Conservation (phyloP, 2,113 vertebrate species). For the Centrocercus urophasianus region DNA sequence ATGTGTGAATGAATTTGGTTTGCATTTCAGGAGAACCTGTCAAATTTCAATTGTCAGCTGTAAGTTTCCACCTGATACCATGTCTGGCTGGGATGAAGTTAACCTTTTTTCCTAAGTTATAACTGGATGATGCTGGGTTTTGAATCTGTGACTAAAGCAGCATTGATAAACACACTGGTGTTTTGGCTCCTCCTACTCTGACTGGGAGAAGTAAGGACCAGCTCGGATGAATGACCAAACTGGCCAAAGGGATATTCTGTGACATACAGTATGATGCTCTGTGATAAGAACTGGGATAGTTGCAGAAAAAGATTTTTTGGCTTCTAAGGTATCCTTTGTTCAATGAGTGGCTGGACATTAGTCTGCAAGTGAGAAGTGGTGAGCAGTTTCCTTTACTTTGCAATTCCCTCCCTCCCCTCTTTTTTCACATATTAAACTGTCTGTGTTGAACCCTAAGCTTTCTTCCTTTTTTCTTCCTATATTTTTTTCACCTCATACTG, state of each 20-base stretch:
- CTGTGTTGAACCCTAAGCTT: background rate
- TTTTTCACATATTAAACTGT: background rate
- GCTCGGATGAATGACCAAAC: background rate
- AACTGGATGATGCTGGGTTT: background rate
- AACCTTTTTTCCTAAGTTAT: background rate
- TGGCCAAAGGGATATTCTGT: background rate
- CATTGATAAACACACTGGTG: background rate
- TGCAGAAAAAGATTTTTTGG: background rate
- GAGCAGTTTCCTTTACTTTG: background rate
- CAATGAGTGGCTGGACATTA: background rate
- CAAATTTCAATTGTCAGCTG: background rate
- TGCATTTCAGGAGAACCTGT: background rate
- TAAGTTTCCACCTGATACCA: background rate
- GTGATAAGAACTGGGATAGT: background rate
- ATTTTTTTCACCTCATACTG: background rate
- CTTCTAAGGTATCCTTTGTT: background rate
- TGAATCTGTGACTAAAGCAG: background rate
- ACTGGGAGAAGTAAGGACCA: background rate
- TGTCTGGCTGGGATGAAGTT: background rate
- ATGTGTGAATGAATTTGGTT: background rate
- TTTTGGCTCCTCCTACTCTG: background rate
- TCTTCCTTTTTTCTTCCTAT: background rate
- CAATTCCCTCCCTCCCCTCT: background rate
- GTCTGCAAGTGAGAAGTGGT: background rate
- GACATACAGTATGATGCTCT: rapidly evolving